Conservation (phyloP, 2,888 invertebrate genomes). For the Cephus nigrinus region DNA sequence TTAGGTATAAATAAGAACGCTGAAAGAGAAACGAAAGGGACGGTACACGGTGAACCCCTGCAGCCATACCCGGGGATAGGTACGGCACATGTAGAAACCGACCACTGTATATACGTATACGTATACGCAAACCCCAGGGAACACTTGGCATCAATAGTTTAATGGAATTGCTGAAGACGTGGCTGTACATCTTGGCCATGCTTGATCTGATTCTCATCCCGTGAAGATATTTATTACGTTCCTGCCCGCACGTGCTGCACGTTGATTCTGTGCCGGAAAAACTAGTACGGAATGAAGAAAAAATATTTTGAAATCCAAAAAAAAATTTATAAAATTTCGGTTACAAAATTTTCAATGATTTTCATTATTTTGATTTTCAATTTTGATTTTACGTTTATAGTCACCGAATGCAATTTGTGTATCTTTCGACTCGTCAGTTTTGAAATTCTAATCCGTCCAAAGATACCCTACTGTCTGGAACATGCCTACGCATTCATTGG, state of each 20-base stretch:
- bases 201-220: constrained; percentile 42
- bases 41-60: neutral
- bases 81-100: neutral
- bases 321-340: neutral
- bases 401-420: neutral
- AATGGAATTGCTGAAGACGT: constrained; percentile 52
- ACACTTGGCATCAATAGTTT: constrained; percentile 56
- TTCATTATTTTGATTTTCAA: neutral
- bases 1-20: neutral
- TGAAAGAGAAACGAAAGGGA: neutral
- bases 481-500: constrained; percentile 57
- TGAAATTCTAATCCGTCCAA: neutral
- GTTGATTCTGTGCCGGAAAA: neutral
- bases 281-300: neutral
- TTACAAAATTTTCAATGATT: neutral
- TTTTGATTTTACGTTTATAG: neutral
- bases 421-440: neutral
- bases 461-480: constrained; percentile 17
- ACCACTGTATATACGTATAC: neutral
- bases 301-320: no score
- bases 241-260: neutral
- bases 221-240: constrained; percentile 1
- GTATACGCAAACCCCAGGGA: constrained; percentile 39
- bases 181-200: constrained; percentile 40
- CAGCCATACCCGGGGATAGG: neutral